phyloP scores from a whole-genome alignment of 1,140 invertebrate species.

The Leptonema lineaticorne region DNA sequence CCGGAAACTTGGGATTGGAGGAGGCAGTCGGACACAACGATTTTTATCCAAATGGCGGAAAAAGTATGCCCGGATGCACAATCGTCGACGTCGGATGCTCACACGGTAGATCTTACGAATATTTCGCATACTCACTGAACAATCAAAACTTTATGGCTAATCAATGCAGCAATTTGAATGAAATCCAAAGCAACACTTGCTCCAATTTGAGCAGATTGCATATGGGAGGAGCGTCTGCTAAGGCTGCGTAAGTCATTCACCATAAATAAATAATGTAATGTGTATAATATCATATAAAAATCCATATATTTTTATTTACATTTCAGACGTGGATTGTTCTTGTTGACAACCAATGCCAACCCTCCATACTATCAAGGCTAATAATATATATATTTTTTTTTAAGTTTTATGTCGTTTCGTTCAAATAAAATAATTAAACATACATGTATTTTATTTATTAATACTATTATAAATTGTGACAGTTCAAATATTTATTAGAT shows the following conservation, averaged over 20 bases:
- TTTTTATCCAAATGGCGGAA: conserved; percentile 62
- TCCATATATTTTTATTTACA: not conserved
- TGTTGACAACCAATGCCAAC: not conserved
- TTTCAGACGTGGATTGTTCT: conserved; percentile 12
- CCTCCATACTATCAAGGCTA: conserved; percentile 5
- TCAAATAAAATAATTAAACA: no score
- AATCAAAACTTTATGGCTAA: conserved; percentile 49
- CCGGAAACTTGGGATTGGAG: conserved; percentile 49
- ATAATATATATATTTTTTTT: no score
- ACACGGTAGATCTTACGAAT: conserved; percentile 55
- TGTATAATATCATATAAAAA: not conserved
- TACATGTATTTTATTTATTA: not conserved
- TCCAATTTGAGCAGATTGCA: conserved; percentile 42
- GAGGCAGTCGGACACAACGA: conserved; percentile 52
- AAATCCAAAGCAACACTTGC: conserved; percentile 44
- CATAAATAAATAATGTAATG: not conserved
- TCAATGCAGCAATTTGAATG: conserved; percentile 44
- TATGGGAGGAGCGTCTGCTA: conserved; percentile 45
- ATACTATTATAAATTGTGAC: not conserved
- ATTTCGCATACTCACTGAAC: conserved; percentile 58
- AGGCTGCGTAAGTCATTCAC: conserved; percentile 27
- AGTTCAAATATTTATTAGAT: no score
- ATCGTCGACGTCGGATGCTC: conserved; percentile 49
- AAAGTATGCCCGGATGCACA: conserved; percentile 65
- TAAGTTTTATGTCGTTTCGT: no score